A percentile compares a stretch with the other conserved stretches of the same genome.
Evolutionary conservation across 2,888 invertebrate species (phyloP).

Genomic region (Spodoptera littoralis): DNA sequence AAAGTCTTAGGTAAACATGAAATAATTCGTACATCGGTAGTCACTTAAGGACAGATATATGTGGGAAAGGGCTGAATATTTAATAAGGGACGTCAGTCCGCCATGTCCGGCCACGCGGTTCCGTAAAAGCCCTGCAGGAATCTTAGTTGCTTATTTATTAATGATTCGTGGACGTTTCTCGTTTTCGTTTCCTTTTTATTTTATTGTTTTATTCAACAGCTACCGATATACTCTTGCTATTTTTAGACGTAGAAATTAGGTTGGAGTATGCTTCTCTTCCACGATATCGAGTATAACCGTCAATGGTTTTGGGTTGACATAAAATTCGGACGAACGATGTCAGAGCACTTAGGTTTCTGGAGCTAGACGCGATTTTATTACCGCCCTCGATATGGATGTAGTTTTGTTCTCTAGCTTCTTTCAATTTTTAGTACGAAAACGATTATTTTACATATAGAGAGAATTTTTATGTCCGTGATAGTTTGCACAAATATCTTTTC

Average conservation of each 20-base stretch:
- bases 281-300: conserved; percentile 9
- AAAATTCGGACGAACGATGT: conserved; percentile 11
- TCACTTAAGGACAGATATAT: conserved; percentile 51
- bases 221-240: conserved; percentile 40
- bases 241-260: conserved; percentile 41
- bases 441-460: too few relatives aligned
- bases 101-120: conserved; percentile 38
- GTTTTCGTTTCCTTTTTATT: conserved; percentile 53
- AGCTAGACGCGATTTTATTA: conserved; percentile 9
- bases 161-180: conserved; percentile 49
- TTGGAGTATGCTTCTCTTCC: conserved; percentile 25
- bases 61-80: conserved; percentile 56
- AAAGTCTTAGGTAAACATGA: conserved; percentile 35
- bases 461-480: too few relatives aligned
- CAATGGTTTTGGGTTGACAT: conserved; percentile 21
- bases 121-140: conserved; percentile 43
- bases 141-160: conserved; percentile 57
- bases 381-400: neutral
- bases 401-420: neutral
- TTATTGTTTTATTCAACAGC: conserved; percentile 57
- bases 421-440: too few relatives aligned
- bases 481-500: neutral
- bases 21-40: conserved; percentile 48
- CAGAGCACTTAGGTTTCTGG: conserved; percentile 8
- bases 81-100: conserved; percentile 41